Evolutionary conservation across 2,113 vertebrate species (phyloP).

Genomic region (Cricetomys ansorgei): DNA sequence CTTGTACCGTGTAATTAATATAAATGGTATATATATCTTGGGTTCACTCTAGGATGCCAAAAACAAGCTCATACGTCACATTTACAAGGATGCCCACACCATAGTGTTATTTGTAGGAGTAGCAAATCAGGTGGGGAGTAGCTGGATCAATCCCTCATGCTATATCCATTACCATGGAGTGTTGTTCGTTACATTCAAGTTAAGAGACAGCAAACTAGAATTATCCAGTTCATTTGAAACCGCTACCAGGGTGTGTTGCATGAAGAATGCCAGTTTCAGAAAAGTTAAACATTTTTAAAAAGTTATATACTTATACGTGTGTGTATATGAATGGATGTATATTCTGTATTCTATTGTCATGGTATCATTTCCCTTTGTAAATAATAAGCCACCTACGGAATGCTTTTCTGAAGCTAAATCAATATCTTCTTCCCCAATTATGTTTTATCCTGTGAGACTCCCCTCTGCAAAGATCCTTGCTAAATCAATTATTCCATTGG

Average conservation of each 20-base stretch:
- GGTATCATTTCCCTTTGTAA: neutral
- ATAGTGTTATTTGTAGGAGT: neutral
- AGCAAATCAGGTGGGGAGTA: neutral
- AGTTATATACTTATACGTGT: neutral
- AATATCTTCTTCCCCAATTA: neutral
- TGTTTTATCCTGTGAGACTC: neutral
- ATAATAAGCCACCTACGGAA: neutral
- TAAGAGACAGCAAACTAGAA: neutral
- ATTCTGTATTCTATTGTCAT: neutral
- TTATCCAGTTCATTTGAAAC: neutral
- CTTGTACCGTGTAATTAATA: neutral
- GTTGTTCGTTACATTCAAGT: neutral
- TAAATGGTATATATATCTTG: neutral
- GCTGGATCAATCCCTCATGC: neutral
- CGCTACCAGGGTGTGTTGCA: neutral
- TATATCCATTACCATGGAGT: neutral
- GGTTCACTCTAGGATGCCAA: neutral
- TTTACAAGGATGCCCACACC: neutral
- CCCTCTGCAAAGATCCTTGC: neutral
- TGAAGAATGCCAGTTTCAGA: conserved; percentile 13
- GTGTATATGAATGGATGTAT: neutral
- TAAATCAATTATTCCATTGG: neutral
- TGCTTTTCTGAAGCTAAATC: neutral
- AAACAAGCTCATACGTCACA: neutral
- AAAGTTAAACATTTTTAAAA: neutral